Evolutionary conservation across 30 jellyfish, hydroid and myxozoan genomes (phyloP).

Genomic region (Rhopilema esculentum): DNA sequence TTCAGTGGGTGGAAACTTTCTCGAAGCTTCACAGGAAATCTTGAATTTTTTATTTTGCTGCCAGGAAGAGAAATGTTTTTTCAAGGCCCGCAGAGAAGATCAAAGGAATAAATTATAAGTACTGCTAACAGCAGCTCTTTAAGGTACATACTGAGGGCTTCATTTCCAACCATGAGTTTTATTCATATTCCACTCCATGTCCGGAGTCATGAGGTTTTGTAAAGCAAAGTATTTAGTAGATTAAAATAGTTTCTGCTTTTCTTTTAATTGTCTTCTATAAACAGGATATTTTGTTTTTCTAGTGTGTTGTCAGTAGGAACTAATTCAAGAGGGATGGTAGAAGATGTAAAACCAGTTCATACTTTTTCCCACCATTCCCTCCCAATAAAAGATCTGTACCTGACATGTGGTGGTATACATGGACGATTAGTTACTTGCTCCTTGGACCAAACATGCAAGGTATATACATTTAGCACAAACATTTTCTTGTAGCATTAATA

Average conservation of each 20-base stretch:
- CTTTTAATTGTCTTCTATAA: background rate
- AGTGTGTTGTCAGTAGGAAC: slow-evolving; percentile 45
- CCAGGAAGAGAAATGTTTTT: too few relatives aligned
- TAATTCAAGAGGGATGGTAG: background rate
- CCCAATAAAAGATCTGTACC: slow-evolving; percentile 75
- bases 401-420: slow-evolving; percentile 84
- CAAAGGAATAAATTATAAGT: too few relatives aligned
- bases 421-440: slow-evolving; percentile 91
- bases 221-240: background rate
- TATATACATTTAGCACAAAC: background rate
- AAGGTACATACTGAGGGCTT: too few relatives aligned
- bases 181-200: too few relatives aligned
- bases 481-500: background rate
- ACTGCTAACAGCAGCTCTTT: too few relatives aligned
- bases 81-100: too few relatives aligned
- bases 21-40: too few relatives aligned
- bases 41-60: too few relatives aligned
- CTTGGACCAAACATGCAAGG: slow-evolving; percentile 98
- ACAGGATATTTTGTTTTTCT: background rate
- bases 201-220: too few relatives aligned
- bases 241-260: background rate
- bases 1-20: too few relatives aligned
- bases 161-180: too few relatives aligned
- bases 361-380: slow-evolving; percentile 91
- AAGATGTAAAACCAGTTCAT: slow-evolving; percentile 64